Conservation (phyloP, 2,797 vertebrate genomes). For the Pseudocheirus occidentalis region DNA sequence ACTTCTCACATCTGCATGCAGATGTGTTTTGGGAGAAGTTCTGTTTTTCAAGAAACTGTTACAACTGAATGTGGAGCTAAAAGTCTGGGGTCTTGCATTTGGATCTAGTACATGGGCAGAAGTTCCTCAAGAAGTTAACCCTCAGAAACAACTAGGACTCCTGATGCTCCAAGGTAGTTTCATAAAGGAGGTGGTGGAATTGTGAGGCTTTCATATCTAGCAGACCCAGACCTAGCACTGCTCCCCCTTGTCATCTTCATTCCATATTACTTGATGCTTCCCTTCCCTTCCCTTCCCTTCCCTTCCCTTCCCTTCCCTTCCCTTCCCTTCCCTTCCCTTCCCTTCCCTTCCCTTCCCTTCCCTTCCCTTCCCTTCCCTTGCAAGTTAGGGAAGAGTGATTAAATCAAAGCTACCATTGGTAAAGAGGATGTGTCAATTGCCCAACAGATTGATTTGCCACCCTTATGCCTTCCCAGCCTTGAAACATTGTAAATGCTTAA, state of each 20-base stretch:
- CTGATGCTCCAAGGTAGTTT: background rate
- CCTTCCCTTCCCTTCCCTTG: background rate
- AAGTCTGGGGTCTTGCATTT: background rate
- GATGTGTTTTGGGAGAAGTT: background rate
- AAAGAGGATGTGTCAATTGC: background rate
- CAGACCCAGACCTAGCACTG: background rate
- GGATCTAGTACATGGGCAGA: background rate
- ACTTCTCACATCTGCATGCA: background rate
- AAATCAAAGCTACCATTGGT: background rate
- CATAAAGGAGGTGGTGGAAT: background rate
- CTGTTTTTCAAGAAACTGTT: background rate
- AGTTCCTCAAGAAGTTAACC: background rate
- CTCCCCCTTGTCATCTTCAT: background rate
- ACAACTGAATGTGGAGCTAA: background rate
- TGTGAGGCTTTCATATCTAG: background rate
- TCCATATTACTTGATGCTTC: background rate
- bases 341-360: background rate
- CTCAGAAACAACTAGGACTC: background rate
- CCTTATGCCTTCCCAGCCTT: background rate
- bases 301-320: background rate
- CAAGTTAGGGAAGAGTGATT: background rate
- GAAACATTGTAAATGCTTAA: background rate
- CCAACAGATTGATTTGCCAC: background rate
- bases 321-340: background rate
- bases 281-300: background rate